Conservation (phyloP, 2,888 invertebrate genomes). For the Sesamia inferens region DNA sequence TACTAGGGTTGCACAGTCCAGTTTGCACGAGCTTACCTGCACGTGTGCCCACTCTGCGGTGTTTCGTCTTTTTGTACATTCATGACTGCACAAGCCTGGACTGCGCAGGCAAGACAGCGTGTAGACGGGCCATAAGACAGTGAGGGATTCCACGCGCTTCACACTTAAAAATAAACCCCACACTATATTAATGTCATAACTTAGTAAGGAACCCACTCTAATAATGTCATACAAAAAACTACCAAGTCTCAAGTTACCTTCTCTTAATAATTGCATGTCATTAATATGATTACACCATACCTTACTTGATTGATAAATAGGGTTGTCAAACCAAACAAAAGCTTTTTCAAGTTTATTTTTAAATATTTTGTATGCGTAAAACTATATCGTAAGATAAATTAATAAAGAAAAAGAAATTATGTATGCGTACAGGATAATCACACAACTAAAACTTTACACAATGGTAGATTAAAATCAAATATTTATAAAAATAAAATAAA, state of each 20-base stretch:
- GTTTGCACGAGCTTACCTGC: no score
- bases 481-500: background rate
- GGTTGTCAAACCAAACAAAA: conserved; percentile 29
- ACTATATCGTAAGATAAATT: background rate
- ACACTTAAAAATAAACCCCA: no score
- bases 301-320: conserved; percentile 29
- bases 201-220: background rate
- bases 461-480: background rate
- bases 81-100: no score
- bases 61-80: no score
- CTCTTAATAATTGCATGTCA: conserved; percentile 18
- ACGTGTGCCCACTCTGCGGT: no score
- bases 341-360: background rate
- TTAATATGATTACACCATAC: conserved; percentile 19
- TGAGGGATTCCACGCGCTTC: background rate
- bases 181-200: background rate
- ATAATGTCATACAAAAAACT: background rate
- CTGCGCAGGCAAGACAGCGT: no score
- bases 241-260: background rate
- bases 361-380: background rate
- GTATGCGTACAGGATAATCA: background rate
- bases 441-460: background rate
- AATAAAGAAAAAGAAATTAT: background rate
- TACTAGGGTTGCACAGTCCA: no score
- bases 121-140: no score